Conservation (phyloP, 37 sponge, comb jelly and placozoan genomes). For the Haliclona indistincta region DNA sequence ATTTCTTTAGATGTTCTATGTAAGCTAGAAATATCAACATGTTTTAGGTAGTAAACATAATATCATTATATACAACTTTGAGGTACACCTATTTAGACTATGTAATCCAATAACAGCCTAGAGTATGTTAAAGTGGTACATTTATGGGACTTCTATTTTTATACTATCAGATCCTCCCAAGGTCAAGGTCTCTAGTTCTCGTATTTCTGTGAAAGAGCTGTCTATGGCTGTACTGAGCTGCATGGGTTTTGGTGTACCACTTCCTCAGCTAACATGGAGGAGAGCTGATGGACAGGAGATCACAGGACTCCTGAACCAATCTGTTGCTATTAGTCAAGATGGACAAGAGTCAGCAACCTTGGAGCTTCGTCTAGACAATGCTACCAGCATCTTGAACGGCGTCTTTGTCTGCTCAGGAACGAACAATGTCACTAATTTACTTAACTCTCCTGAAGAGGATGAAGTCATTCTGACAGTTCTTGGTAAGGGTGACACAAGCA, state of each 20-base stretch:
- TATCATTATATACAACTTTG: too few species aligned
- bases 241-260: background rate
- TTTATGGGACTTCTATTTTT: too few species aligned
- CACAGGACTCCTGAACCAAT: too few species aligned
- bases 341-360: background rate
- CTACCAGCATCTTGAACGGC: background rate
- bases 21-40: too few species aligned
- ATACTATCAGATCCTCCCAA: background rate
- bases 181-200: background rate
- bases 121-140: too few species aligned
- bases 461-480: background rate
- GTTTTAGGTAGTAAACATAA: too few species aligned
- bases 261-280: background rate
- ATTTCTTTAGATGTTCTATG: too few species aligned
- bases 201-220: background rate
- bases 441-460: background rate
- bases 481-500: background rate
- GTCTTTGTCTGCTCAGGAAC: background rate
- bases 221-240: background rate
- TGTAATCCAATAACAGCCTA: too few species aligned
- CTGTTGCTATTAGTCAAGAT: too few species aligned
- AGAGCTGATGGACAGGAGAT: background rate
- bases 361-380: background rate
- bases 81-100: too few species aligned
- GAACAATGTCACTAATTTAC: background rate